phyloP scores from a whole-genome alignment of 2,113 vertebrate genomes.

The Malurus melanocephalus region DNA sequence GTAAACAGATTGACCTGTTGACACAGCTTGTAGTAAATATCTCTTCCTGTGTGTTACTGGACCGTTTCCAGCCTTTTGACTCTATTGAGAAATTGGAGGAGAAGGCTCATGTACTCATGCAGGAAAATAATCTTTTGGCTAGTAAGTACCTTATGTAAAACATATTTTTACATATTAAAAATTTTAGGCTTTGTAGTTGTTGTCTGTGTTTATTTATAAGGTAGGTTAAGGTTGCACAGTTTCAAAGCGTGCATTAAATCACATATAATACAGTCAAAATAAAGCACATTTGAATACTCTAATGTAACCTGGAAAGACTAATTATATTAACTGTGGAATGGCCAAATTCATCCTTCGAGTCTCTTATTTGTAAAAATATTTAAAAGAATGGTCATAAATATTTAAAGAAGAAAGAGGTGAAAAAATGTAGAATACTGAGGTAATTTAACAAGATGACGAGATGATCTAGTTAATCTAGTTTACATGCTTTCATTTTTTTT shows the following conservation, averaged over 20 bases:
- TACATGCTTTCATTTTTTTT: neutral
- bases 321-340: neutral
- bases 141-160: constrained; percentile 58
- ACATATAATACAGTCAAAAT: neutral
- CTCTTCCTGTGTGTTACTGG: constrained; percentile 66
- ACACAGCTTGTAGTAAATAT: constrained; percentile 64
- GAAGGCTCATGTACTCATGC: constrained; percentile 57
- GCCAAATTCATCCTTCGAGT: neutral
- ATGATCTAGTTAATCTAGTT: neutral
- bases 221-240: neutral
- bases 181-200: neutral
- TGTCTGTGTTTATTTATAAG: neutral
- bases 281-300: neutral
- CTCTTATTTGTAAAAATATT: neutral
- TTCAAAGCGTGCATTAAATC: neutral
- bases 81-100: constrained; percentile 58
- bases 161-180: neutral
- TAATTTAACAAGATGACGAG: neutral
- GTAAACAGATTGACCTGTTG: constrained; percentile 51
- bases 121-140: constrained; percentile 70
- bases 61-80: constrained; percentile 67
- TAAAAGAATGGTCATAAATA: neutral
- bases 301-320: neutral
- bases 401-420: neutral
- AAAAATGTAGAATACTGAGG: neutral